Evolutionary conservation across 2,797 vertebrate genomes (phyloP), one percentile per base, ranked within the genome.

Genomic region (Urocyon cinereoargenteus): DNA sequence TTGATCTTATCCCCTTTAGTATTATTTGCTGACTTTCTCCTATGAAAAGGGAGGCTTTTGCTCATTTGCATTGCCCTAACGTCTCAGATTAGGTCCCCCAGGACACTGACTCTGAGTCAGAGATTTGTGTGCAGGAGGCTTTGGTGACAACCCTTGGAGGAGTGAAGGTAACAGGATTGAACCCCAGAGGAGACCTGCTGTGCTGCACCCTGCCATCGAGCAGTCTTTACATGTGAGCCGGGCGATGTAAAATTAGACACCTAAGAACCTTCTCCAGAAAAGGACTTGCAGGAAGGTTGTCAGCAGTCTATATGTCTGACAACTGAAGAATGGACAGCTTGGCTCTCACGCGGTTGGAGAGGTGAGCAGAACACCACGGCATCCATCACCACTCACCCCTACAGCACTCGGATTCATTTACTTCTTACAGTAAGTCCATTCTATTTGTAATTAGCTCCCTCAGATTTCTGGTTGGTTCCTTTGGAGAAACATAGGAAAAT

Each of bases 21-120:
- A 75, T 31, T 34, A 79, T 89, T 86, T 92, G 73, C 79, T 86
- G 73, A 68, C 83, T 95, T 86, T 31, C 34, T 83, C 34, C 86
- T 49, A 9, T 53, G 34, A 90, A 93, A 14, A 8, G 45, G 22
- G 70, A 92, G 75, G 66, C 34, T 19, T 88, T 55, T 36, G 78
- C 55, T 92, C 66, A 22, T 92, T 87, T 86, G 59, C 59, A 78
- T 79, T 72, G 55, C 45, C 49, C 28, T 72, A 5, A 49, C 2
- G 1, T 75, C 61, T 83, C 28, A 68, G 45, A 59, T 75, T 87
- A 68, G 73, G 13, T 36, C 84, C 61, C 73, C 49, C 11, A n/a
- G 21, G n/a, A 75, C 4, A 51, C 13, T 2, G 45, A 64, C 31
- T 72, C 75, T 72, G 62, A 95, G 49, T 15, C 57, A 87, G 22